Evolutionary conservation across 2,888 invertebrate species (phyloP), one percentile per base, ranked within the genome.

Genomic region (Stenichneumon culpator): DNA sequence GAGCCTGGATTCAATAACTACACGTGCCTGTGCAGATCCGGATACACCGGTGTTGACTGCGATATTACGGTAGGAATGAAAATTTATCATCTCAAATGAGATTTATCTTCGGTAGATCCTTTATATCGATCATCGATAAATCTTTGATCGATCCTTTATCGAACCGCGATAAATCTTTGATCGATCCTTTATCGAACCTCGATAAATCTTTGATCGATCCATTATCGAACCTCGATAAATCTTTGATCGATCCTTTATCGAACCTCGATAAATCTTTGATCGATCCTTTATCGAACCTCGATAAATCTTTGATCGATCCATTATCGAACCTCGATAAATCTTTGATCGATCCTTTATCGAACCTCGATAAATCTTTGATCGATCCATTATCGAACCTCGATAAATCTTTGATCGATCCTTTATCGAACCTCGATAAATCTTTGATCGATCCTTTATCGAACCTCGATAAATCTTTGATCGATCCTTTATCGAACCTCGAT

Each of bases 1-100:
- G 98, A 97, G 94, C 98, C 97, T 25, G 98, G 97, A 83, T 96
- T 96, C 89, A 97, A 97, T 90, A 98, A 98, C 92, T 97, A 96
- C 91, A 98, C 98, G 0, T 99, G 99, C 92, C 95, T 99, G 11
- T 99, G 99, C 92, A 95, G 98, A 92, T 97, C 98, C 86, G 99
- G 99, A 74, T 99, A 99, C 92, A 98, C 99, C 22, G 99, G 99
- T 54, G 95, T 97, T 80, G 97, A 98, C 92, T 99, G 98, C 92
- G 98, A 98, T 93, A 95, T 98, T 60, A 98, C 98, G 86, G 97
- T 97, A 95, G 95, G 95, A 94, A 60, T 70, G 0, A 47, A 19
- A 50, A 54, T 39, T 39, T 25, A 1, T 25, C 9, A n/a, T 68
- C 11, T 70, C 73, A 5, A 54, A 19, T n/a, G 16, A 16, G 19